Evolutionary conservation across 2,797 vertebrate genomes (phyloP), one percentile per base, ranked within the genome.

Genomic region (Chaenodraco wilsoni): DNA sequence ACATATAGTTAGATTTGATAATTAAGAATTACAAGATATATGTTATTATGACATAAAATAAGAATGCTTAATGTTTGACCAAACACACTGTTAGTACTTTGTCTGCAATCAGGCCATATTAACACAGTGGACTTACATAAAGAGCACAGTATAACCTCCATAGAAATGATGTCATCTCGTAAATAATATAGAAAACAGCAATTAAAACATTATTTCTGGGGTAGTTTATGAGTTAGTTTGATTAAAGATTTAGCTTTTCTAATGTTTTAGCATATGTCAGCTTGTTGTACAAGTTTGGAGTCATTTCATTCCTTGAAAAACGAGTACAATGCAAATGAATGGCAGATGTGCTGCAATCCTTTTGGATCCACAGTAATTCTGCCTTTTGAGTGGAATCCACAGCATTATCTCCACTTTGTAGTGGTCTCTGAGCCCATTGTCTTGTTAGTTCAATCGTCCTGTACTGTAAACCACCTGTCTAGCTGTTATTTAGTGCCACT

Each of bases 401-500:
- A 43, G 64, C 63, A 85, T 83, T 85, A 84, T 82, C 67, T 82
- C 56, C 56, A 74, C 76, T 87, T 86, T 83, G 65, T 80, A 74
- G 76, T 81, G 79, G 76, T 87, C 73, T 84, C 68, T 72, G 80
- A 86, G 81, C 72, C 81, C 84, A 90, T 92, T 89, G 89, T 91
- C 87, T 82, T 64, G 82, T 93, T 91, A 86, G 83, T 88, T 89
- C 86, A 91, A 82, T 90, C 79, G 85, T 75, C 76, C 72, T 85
- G 78, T 76, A 84, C 76, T 62, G 70, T 63, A 76, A 83, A 75
- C 79, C 89, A 84, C 82, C 79, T 87, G 84, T 83, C 75, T 56
- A 55, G 74, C 67, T 84, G 85, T 87, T 88, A 88, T 89, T 91
- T 88, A 84, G 70, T 78, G 70, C 68, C 84, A 87, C 79, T 85